Evolutionary conservation across 2,113 vertebrate genomes (phyloP).

Genomic region (Procavia capensis): DNA sequence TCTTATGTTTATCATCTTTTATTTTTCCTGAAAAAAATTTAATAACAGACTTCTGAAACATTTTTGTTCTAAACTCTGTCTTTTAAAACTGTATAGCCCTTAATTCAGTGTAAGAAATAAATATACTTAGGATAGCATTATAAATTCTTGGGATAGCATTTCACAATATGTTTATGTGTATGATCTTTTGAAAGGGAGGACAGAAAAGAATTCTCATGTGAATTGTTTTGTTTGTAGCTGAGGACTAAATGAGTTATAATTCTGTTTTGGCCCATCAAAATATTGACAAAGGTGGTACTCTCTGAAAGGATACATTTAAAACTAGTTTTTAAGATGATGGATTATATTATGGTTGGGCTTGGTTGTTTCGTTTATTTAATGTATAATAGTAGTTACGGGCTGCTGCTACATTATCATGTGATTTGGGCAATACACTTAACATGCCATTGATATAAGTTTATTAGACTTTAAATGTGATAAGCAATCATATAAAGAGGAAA

Average conservation of each 20-base stretch:
- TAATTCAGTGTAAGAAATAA: constrained; percentile 6
- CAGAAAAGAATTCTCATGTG: background rate
- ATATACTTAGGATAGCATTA: background rate
- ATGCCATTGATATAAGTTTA: background rate
- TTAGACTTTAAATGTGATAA: background rate
- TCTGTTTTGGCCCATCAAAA: constrained; percentile 36
- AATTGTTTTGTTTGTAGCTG: constrained; percentile 2
- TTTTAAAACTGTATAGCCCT: constrained; percentile 12
- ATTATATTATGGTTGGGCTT: background rate
- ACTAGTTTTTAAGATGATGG: background rate
- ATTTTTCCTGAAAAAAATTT: constrained; percentile 47
- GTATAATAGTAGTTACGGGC: background rate
- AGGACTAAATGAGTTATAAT: background rate
- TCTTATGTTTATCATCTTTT: background rate
- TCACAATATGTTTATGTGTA: constrained; percentile 14
- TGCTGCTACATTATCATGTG: background rate
- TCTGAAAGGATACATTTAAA: background rate
- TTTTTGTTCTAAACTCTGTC: background rate
- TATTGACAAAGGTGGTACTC: background rate
- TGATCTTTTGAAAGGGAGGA: constrained; percentile 24
- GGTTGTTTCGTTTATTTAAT: background rate
- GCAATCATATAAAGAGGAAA: background rate
- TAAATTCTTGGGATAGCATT: background rate
- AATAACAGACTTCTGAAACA: background rate
- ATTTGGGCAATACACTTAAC: background rate